Base-by-base conservation (phyloP, 2,888 invertebrate genomes). In the Melanargia galathea region DNA sequence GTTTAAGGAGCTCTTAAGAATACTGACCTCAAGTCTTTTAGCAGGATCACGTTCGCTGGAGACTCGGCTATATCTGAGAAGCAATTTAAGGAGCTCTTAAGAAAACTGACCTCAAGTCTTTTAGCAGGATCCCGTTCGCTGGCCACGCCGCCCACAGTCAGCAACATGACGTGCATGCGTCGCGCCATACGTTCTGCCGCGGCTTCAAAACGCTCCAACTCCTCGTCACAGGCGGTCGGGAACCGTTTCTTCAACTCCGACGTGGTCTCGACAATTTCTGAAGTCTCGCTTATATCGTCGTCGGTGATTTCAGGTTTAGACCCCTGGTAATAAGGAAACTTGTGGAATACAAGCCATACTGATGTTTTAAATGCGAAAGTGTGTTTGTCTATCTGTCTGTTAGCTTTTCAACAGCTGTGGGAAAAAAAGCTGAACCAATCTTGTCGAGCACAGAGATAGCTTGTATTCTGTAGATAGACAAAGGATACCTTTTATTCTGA, bases 41-140 rank as follows among this genome's bases (percentile, higher is more conserved):
- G 13, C 11, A 13, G 4, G 13, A 35, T 11, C 13, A 2, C 35
- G 1, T 10, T 35, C 11, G 8, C 10, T 13, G 35, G 3, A 11
- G 35, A 3, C 6, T 5, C n/a, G n/a, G 5, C 5, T 4, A n/a
- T 5, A n/a, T 5, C n/a, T 38, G 3, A 10, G 0, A 38, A n/a
- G n/a, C 5, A 0, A 8, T 2, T 1, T 20, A 20, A 43, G 18
- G 18, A 8, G 6, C 6, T 40, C 35, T 35, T 35, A 35, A 11
- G 11, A 38, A 2, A 35, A 26, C 57, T 66, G 71, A 93, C 93
- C 92, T 94, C 94, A n/a, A 93, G 87, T 26, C 94, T 82, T 80
- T 93, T 93, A 60, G 91, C 86, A 43, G 94, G 94, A 82, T 94
- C 94, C 45, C 91, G 90, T 80, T 94, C 94, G 68, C 87, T 88